Conservation (phyloP, 2,113 vertebrate species). For the Lethenteron camtschaticum region DNA sequence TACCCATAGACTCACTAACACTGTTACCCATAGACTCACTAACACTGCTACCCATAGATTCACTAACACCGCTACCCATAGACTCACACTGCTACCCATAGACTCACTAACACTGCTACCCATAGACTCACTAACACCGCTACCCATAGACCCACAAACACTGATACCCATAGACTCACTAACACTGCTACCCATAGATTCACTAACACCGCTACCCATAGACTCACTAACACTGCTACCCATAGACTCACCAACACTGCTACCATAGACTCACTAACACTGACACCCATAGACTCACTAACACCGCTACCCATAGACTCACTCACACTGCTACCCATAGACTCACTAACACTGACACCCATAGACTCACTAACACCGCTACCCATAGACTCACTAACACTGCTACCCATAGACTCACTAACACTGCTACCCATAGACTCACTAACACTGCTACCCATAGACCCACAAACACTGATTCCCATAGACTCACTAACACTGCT, state of each 20-base stretch:
- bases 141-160: neutral
- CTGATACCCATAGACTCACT: neutral
- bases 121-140: neutral
- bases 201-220: neutral
- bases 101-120: neutral
- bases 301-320: too few species aligned
- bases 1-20: neutral
- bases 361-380: neutral
- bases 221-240: neutral
- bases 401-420: neutral
- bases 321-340: too few species aligned
- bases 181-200: neutral
- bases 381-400: neutral
- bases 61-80: neutral
- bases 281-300: neutral
- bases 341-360: neutral
- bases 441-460: neutral
- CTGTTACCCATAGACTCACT: neutral
- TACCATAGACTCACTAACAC: neutral
- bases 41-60: neutral
- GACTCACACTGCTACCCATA: neutral
- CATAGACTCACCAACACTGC: neutral
- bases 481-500: neutral
- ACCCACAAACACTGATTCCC: neutral
- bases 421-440: neutral